These are phyloP conservation scores for Misgurnus anguillicaudatus DNA, from an alignment of 2,113 vertebrate genomes.

Conservation along the genomic window DNA sequence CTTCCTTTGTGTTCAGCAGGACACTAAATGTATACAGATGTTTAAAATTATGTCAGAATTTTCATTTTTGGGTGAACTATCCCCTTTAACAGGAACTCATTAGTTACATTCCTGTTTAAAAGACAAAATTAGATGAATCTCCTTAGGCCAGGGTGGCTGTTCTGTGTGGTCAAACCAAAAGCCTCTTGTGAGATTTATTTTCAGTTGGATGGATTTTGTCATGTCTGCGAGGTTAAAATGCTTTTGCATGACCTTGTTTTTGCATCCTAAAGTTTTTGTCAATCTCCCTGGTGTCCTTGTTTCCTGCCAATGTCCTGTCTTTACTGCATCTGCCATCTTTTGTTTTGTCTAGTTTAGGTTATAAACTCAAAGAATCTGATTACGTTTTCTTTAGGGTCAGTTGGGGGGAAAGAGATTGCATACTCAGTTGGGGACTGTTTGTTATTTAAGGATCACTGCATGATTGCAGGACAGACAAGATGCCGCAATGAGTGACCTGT, in stretches of 20 bases:
- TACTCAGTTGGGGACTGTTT: conserved; percentile 6
- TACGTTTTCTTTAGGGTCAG: conserved; percentile 20
- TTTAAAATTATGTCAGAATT: too few relatives aligned
- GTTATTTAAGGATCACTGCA: conserved; percentile 37
- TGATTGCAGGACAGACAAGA: conserved; percentile 3
- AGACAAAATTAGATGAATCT: too few relatives aligned
- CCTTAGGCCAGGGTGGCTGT: too few relatives aligned
- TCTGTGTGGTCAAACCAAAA: too few relatives aligned
- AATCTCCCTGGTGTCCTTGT: background rate
- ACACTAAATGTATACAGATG: too few relatives aligned
- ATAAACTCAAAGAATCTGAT: background rate
- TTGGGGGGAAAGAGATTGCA: background rate
- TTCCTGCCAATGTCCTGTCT: background rate
- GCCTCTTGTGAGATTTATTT: too few relatives aligned
- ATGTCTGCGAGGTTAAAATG: conserved; percentile 22
- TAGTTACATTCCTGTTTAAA: background rate
- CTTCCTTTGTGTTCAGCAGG: too few relatives aligned
- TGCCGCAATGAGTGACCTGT: conserved; percentile 4
- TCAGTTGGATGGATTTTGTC: background rate
- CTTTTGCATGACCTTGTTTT: conserved; percentile 22
- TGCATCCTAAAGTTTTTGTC: conserved; percentile 1
- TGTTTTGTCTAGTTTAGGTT: conserved; percentile 3
- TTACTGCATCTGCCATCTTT: background rate
- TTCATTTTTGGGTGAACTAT: too few relatives aligned
- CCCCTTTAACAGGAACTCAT: background rate